These are phyloP conservation scores for Drosophila teissieri DNA, from an alignment of 1,140 invertebrate genomes.

Conservation along the genomic window DNA sequence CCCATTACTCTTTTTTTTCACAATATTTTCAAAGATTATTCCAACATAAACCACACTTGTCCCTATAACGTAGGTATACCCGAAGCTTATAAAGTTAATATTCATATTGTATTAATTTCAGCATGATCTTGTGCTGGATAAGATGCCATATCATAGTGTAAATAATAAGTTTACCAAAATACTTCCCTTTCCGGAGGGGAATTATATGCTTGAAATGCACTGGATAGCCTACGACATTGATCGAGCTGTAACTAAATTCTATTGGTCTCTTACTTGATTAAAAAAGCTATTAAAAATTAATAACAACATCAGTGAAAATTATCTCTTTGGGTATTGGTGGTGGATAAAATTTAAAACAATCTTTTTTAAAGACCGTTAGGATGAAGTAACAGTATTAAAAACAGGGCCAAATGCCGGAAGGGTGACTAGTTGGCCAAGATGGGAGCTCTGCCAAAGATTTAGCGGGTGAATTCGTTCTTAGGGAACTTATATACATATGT, in stretches of 20 bases:
- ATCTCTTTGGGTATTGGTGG: too few relatives aligned
- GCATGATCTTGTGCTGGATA: neutral
- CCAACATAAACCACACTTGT: slow-evolving; percentile 3
- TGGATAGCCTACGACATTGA: neutral
- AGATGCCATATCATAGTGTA: neutral
- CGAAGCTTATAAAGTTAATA: neutral
- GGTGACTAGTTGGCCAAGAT: slow-evolving; percentile 11
- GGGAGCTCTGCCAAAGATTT: neutral
- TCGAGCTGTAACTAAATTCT: neutral
- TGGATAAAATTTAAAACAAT: too few relatives aligned
- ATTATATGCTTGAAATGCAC: neutral
- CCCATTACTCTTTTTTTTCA: neutral
- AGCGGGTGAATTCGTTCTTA: slow-evolving; percentile 18
- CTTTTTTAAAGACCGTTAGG: slow-evolving; percentile 43
- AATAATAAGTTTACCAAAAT: neutral
- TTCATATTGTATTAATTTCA: neutral
- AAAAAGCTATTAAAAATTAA: too few relatives aligned
- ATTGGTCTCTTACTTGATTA: neutral
- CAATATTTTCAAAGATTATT: neutral
- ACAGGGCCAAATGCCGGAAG: slow-evolving; percentile 51
- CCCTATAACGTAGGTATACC: neutral
- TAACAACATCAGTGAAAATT: too few relatives aligned
- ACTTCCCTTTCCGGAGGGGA: neutral
- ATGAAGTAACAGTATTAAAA: slow-evolving; percentile 67
- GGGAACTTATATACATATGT: neutral